Evolutionary conservation across 2,113 vertebrate species (phyloP).

Genomic region (Phoxinus phoxinus): DNA sequence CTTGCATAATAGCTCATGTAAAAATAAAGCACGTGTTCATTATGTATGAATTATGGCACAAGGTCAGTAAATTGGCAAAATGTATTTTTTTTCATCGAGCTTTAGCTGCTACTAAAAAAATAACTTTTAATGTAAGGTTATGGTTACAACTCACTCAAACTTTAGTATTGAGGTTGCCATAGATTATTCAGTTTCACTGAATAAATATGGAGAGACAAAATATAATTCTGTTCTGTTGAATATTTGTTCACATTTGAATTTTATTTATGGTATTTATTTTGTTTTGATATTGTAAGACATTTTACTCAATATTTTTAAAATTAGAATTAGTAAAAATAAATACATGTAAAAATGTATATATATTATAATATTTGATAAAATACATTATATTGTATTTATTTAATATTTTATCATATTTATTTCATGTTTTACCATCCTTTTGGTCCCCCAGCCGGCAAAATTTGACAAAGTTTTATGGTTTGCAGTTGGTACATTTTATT

Average conservation of each 20-base stretch:
- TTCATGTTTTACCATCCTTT: neutral
- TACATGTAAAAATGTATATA: neutral
- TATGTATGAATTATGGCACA: neutral
- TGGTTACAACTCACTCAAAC: neutral
- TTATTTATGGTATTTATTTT: neutral
- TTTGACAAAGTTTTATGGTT: too few species aligned
- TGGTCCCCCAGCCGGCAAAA: too few species aligned
- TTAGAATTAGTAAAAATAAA: neutral
- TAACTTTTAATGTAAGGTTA: neutral
- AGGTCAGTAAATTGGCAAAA: neutral
- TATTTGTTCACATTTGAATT: neutral
- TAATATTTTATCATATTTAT: neutral
- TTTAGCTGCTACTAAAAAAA: neutral
- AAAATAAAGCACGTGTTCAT: neutral
- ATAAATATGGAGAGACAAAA: neutral
- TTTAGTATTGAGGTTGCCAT: constrained; percentile 6
- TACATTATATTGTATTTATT: neutral
- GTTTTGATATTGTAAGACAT: neutral
- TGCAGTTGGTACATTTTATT: neutral
- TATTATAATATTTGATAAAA: neutral
- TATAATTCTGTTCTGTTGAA: neutral
- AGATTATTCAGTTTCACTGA: neutral
- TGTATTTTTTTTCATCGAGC: neutral
- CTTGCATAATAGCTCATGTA: neutral
- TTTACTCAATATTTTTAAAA: neutral